Evolutionary conservation across 2,797 vertebrate genomes (phyloP), one percentile per base, ranked within the genome.

Genomic region (Distichodus sexfasciatus): DNA sequence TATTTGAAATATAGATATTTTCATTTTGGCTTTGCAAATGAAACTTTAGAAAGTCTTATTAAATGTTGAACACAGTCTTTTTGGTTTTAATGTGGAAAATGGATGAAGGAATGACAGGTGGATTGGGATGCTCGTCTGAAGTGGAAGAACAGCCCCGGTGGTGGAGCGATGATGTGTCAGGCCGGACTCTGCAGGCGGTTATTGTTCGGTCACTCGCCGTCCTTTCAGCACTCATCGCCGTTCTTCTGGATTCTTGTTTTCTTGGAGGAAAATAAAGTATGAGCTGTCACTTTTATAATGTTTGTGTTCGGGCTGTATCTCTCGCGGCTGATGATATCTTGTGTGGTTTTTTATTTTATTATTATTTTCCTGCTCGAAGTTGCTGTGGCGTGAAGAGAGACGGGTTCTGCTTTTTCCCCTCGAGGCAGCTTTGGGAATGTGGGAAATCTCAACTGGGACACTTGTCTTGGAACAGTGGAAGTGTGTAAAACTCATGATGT

Each of bases 251-350:
- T 64, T 70, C 33, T 71, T 71, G 50, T 71, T 47, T 69, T 66
- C 61, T 50, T 40, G n/a, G 12, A 41, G 61, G 66, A 58, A 58
- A 60, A 73, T 71, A 41, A 77, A 64, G 66, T 71, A 54, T 77
- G 69, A 38, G 57, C 35, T 67, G 71, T 44, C 51, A 58, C 31
- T 63, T 51, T 28, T 74, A 54, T 50, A 74, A 66, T 36, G 60
- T 66, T 70, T 66, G 51, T 55, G 55, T 74, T 63, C 63, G 44
- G 35, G 11, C 47, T 33, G 23, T 38, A 62, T 14, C 40, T 23
- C n/a, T 6, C 12, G 44, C 43, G 60, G 46, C 61, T 75, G 46
- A 31, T 63, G 66, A 48, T 67, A 77, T 74, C 71, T 59, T 48
- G 17, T 28, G 10, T 5, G 43, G 28, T 11, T 26, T 35, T 41